phyloP scores from a whole-genome alignment of 1,140 invertebrate genomes.

The Euborellia annulipes region DNA sequence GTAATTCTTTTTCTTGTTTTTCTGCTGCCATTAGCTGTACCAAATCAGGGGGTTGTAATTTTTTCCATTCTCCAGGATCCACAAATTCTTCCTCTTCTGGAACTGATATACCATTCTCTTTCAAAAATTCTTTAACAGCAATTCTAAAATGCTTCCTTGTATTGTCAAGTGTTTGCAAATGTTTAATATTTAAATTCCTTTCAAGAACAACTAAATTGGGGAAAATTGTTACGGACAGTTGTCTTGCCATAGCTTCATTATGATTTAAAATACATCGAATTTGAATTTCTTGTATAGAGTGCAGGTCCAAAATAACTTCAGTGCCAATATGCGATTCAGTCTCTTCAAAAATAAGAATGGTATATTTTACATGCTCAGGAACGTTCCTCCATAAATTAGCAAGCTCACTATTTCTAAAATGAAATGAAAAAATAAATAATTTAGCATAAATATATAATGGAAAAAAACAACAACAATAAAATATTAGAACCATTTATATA shows the following conservation, averaged over 20 bases:
- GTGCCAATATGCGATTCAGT: conserved; percentile 27
- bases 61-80: background rate
- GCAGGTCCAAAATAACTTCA: conserved; percentile 44
- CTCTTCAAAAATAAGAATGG: conserved; percentile 44
- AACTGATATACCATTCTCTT: conserved; percentile 24
- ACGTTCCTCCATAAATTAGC: conserved; percentile 31
- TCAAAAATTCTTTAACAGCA: conserved; percentile 30
- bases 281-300: conserved; percentile 31
- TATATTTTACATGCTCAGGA: conserved; percentile 23
- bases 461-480: background rate
- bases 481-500: too few relatives aligned
- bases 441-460: background rate
- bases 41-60: conserved; percentile 17
- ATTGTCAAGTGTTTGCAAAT: conserved; percentile 5
- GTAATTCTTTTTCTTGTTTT: conserved; percentile 15
- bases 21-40: conserved; percentile 17
- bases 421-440: conserved; percentile 5
- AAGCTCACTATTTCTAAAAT: conserved; percentile 13
- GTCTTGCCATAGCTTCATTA: conserved; percentile 31
- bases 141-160: conserved; percentile 23
- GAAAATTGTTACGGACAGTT: conserved; percentile 30
- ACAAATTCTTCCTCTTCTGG: conserved; percentile 7
- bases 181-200: conserved; percentile 15
- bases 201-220: conserved; percentile 34
- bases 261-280: conserved; percentile 36